Base-by-base conservation (phyloP, 1,140 invertebrate genomes). In the Lordiphosa stackelbergi region DNA sequence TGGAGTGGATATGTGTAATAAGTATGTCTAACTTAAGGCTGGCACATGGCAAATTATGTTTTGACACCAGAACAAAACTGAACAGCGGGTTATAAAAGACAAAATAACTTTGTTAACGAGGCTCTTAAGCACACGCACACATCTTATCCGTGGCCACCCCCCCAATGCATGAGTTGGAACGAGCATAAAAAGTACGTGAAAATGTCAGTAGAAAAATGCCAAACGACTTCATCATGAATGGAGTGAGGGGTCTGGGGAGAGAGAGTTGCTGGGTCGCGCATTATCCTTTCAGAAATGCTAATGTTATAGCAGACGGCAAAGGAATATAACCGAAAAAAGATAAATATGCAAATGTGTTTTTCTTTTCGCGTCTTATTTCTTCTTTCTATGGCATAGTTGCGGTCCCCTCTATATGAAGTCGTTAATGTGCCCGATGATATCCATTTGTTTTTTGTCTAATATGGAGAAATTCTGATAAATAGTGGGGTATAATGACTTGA, bases 31-130 rank as follows among this genome's bases (percentile, higher is more conserved):
- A 75, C 41, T 77, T 69, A 78, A 69, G 72, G 72, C 45, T 22
- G 49, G 55, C 74, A 79, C 74, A 81, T 79, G 74, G 74, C 75
- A 40, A 79, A 81, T 79, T 81, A 79, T 79, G 74, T 81, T 69
- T 81, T 58, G 66, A 78, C 73, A 78, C 68, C 37, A 49, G 24
- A 38, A 40, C 34, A 35, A 41, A 72, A 69, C 56, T 58, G 51
- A 81, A 69, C 78, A 70, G 66, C 68, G 53, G 46, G 72, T 52
- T 73, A 81, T 81, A 81, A 83, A 81, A 81, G 75, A 85, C 81
- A 85, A 85, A 85, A 85, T 85, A 85, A 81, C 81, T 85, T 85
- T 85, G 75, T 85, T 85, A 85, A 85, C 81, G 81, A 85, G 71
- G 74, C 72, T 69, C 74, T 85, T 81, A 81, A 81, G 72, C 40